A percentile compares a stretch with the other conserved stretches of the same genome.
These are phyloP conservation scores for Eugnorisma glareosa DNA, from an alignment of 2,888 invertebrate species.

Conservation along the genomic window DNA sequence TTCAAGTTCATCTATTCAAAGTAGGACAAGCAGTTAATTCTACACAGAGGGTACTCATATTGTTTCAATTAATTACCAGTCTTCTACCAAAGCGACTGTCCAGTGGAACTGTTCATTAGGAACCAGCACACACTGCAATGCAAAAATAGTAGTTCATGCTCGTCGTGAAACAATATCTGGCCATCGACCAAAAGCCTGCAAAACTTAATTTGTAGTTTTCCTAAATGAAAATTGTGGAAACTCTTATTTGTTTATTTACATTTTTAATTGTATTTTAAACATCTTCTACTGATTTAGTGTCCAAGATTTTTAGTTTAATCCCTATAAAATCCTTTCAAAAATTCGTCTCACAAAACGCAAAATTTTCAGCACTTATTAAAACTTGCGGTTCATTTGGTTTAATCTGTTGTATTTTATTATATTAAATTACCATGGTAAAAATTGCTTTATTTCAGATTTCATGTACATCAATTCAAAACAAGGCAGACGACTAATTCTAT, in stretches of 20 bases:
- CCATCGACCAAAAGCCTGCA: conserved; percentile 10
- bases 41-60: conserved; percentile 22
- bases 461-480: conserved; percentile 14
- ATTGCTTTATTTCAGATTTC: conserved; percentile 22
- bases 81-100: conserved; percentile 1
- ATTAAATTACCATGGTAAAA: background rate
- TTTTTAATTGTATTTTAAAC: background rate
- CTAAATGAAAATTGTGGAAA: background rate
- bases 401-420: background rate
- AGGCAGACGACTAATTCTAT: conserved; percentile 12
- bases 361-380: background rate
- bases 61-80: conserved; percentile 10
- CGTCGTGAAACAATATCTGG: background rate
- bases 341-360: background rate
- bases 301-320: background rate
- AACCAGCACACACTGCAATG: conserved; percentile 25
- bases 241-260: background rate
- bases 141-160: conserved; percentile 13
- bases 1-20: conserved; percentile 21
- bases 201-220: background rate
- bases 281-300: background rate
- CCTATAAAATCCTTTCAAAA: background rate
- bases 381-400: background rate
- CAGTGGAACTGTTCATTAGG: conserved; percentile 3
- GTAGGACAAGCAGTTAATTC: conserved; percentile 7